Conservation (phyloP, 2,888 invertebrate species). For the Choreutis nemorana region DNA sequence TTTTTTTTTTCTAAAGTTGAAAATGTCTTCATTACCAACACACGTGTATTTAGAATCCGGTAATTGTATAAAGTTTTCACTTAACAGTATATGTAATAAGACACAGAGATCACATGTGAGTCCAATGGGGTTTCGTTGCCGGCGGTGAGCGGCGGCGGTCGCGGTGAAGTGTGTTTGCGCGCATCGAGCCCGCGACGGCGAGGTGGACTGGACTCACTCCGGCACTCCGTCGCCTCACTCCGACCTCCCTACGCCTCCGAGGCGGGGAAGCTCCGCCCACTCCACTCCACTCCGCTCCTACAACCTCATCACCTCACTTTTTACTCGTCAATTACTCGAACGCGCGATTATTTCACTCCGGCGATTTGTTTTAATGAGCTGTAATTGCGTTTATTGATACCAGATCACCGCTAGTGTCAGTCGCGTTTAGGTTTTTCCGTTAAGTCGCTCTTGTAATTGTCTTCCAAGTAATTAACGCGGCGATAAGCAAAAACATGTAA, state of each 20-base stretch:
- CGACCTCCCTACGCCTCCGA: conserved; percentile 55
- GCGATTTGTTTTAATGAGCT: conserved; percentile 48
- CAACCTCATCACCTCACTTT: conserved; percentile 21
- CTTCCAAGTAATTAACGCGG: too few species aligned
- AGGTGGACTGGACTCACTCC: conserved; percentile 51
- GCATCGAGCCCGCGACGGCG: conserved; percentile 45
- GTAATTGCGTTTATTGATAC: conserved; percentile 55
- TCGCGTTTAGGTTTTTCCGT: conserved; percentile 16
- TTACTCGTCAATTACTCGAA: conserved; percentile 31
- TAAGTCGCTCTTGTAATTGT: too few species aligned
- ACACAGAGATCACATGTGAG: too few species aligned
- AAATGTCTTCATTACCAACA: neutral
- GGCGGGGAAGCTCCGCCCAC: conserved; percentile 39
- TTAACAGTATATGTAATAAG: too few species aligned
- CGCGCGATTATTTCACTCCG: conserved; percentile 31
- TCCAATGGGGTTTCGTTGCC: too few species aligned
- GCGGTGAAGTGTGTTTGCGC: conserved; percentile 23
- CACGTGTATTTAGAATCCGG: conserved; percentile 1
- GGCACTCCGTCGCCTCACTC: conserved; percentile 34
- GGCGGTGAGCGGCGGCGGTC: too few species aligned
- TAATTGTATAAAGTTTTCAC: too few species aligned
- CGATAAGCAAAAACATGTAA: too few species aligned
- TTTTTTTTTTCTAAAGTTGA: too few species aligned
- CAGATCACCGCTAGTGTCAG: conserved; percentile 15
- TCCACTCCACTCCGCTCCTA: conserved; percentile 8